A percentile compares a stretch with the other conserved stretches of the same genome.
phyloP scores from a whole-genome alignment of 1,140 invertebrate species.

The Hermetia illucens region DNA sequence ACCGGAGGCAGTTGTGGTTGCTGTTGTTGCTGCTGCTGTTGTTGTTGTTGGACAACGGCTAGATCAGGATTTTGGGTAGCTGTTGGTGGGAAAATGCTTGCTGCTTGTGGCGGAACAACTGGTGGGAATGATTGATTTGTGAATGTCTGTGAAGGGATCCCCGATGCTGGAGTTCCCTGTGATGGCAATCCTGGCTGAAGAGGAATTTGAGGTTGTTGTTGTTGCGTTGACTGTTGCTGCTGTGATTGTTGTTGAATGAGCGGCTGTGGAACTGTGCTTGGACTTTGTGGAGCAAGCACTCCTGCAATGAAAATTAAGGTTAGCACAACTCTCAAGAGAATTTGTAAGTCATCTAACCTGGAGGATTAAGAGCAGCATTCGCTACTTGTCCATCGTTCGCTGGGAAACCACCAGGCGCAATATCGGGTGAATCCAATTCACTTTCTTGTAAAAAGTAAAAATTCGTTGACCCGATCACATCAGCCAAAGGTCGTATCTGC shows the following conservation, averaged over 20 bases:
- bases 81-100: slow-evolving; percentile 1
- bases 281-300: not conserved
- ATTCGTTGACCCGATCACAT: slow-evolving; percentile 48
- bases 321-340: too few relatives aligned
- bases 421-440: slow-evolving; percentile 54
- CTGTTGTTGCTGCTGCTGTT: not conserved
- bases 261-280: slow-evolving; percentile 1
- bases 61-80: not conserved
- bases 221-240: slow-evolving; percentile 8
- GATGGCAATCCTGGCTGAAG: slow-evolving; percentile 4
- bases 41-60: not conserved
- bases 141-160: slow-evolving; percentile 62
- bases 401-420: slow-evolving; percentile 13
- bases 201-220: slow-evolving; percentile 27
- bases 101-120: slow-evolving; percentile 21
- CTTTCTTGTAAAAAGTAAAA: slow-evolving; percentile 66
- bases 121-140: slow-evolving; percentile 58
- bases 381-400: slow-evolving; percentile 12
- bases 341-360: not conserved
- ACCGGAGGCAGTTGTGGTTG: not conserved
- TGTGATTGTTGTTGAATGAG: slow-evolving; percentile 2
- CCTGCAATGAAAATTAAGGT: not conserved
- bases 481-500: slow-evolving; percentile 47
- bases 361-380: not conserved
- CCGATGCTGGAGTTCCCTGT: slow-evolving; percentile 24